Conservation (phyloP, 2,888 invertebrate genomes). For the Chrysolina oricalcia region DNA sequence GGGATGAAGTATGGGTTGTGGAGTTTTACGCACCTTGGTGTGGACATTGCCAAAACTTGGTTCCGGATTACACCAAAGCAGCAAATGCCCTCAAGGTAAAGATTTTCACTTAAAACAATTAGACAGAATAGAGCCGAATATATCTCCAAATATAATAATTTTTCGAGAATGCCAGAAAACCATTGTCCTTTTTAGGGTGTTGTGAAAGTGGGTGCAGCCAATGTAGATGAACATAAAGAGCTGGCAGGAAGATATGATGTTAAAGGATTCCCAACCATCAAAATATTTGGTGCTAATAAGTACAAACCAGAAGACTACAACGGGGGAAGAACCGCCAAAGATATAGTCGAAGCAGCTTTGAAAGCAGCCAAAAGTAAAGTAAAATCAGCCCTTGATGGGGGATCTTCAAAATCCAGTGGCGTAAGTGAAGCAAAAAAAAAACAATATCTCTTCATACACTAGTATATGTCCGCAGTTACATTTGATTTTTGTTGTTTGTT, state of each 20-base stretch:
- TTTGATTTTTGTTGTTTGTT: conserved; percentile 23
- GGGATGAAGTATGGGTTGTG: conserved; percentile 94
- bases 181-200: conserved; percentile 78
- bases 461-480: background rate
- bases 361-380: conserved; percentile 85
- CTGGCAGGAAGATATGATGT: conserved; percentile 88
- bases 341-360: conserved; percentile 89
- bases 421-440: conserved; percentile 45
- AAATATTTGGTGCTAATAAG: conserved; percentile 92
- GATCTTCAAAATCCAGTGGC: conserved; percentile 63
- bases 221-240: conserved; percentile 91
- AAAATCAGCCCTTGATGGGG: conserved; percentile 78
- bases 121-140: conserved; percentile 74
- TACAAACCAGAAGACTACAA: conserved; percentile 87
- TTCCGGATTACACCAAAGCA: conserved; percentile 94
- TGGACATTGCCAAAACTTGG: conserved; percentile 91
- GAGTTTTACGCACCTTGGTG: conserved; percentile 99
- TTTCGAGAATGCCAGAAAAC: conserved; percentile 48
- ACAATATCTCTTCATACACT: too few relatives aligned
- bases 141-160: conserved; percentile 1
- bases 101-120: background rate
- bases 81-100: conserved; percentile 91
- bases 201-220: conserved; percentile 94
- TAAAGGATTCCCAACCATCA: conserved; percentile 95
- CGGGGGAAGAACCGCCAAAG: conserved; percentile 89